Percentiles rank a stretch among this genome's conserved stretches.
Conservation (phyloP, 2,113 vertebrate species). For the Gymnogyps californianus region DNA sequence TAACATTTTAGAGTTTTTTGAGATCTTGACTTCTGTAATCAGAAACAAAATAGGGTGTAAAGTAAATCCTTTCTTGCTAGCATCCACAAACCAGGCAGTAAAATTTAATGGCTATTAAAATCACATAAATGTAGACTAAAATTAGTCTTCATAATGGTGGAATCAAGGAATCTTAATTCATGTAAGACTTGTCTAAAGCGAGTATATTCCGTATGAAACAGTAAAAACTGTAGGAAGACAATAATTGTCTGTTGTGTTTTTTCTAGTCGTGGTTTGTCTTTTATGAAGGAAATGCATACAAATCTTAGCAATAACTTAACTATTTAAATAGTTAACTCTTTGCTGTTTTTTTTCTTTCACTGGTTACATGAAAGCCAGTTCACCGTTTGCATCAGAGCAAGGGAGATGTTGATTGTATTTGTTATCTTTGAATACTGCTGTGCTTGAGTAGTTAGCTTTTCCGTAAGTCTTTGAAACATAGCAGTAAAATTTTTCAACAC, state of each 20-base stretch:
- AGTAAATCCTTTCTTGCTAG: not conserved
- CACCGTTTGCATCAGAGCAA: not conserved
- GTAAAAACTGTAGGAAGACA: not conserved
- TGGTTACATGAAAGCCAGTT: not conserved
- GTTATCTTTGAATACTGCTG: not conserved
- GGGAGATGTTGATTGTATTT: not conserved
- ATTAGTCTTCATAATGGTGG: not conserved
- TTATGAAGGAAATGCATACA: not conserved
- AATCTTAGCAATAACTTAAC: not conserved
- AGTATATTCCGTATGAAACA: not conserved
- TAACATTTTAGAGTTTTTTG: not conserved
- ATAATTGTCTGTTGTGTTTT: not conserved
- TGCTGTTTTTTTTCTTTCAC: not conserved
- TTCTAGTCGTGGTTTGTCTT: not conserved
- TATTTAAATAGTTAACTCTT: not conserved
- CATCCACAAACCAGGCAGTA: not conserved
- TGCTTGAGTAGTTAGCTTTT: not conserved
- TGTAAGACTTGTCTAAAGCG: not conserved
- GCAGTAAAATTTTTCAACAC: not conserved
- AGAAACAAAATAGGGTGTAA: not conserved
- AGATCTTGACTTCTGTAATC: not conserved
- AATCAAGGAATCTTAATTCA: not conserved
- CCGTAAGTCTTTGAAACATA: not conserved
- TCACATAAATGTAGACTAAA: not conserved
- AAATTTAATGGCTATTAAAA: not conserved